Conservation (phyloP, 2,888 invertebrate species). For the Phasia obesa region DNA sequence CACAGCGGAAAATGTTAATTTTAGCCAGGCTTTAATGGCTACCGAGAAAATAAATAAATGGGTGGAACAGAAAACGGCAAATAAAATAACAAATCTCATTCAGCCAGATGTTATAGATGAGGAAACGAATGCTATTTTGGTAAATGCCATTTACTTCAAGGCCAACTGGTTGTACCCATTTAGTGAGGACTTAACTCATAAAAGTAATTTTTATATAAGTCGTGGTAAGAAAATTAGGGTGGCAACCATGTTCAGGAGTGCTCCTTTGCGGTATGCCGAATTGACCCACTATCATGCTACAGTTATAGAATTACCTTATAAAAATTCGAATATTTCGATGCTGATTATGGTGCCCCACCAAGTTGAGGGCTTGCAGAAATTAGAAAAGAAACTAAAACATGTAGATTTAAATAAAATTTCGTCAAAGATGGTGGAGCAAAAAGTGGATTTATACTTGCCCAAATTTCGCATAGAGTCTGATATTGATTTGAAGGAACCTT, state of each 20-base stretch:
- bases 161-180: conserved; percentile 89
- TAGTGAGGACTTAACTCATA: conserved; percentile 83
- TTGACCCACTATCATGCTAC: conserved; percentile 83
- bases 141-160: too few species aligned
- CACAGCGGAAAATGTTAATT: too few species aligned
- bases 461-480: conserved; percentile 84
- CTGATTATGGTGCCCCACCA: conserved; percentile 89
- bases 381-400: conserved; percentile 84
- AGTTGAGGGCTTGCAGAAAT: conserved; percentile 82
- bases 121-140: conserved; percentile 87
- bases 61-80: too few species aligned
- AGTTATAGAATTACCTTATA: conserved; percentile 87
- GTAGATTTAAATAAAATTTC: too few species aligned
- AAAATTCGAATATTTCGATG: conserved; percentile 87
- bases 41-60: too few species aligned
- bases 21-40: too few species aligned
- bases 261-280: conserved; percentile 83
- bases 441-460: conserved; percentile 84
- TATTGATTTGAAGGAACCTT: background rate
- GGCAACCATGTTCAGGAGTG: conserved; percentile 88
- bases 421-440: too few species aligned
- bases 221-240: conserved; percentile 82
- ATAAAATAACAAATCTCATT: background rate
- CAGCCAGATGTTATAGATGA: conserved; percentile 83
- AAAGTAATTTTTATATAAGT: conserved; percentile 86